phyloP scores from a whole-genome alignment of 2,113 vertebrate genomes.

The Myiopsitta monachus region DNA sequence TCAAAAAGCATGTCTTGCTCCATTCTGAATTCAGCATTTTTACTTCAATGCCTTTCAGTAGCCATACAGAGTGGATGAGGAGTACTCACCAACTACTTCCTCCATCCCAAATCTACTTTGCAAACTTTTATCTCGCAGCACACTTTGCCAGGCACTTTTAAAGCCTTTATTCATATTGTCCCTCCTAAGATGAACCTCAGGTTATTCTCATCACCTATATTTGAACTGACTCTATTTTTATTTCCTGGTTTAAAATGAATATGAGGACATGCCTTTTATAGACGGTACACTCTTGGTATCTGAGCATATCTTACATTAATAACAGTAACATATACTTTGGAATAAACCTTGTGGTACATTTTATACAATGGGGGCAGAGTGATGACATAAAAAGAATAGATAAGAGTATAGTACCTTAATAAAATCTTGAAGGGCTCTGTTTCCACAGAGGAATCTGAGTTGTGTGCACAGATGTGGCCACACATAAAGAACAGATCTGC shows the following conservation, averaged over 20 bases:
- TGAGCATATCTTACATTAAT: not conserved
- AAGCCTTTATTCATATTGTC: not conserved
- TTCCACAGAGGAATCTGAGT: not conserved
- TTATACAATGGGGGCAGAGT: not conserved
- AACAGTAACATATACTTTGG: not conserved
- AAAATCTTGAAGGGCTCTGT: not conserved
- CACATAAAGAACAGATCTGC: not conserved
- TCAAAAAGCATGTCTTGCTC: not conserved
- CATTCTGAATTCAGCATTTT: not conserved
- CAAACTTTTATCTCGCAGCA: not conserved
- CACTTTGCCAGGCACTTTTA: not conserved
- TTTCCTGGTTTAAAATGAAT: not conserved
- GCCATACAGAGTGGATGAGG: too few relatives aligned
- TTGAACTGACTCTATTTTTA: constrained; percentile 5
- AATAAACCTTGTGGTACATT: not conserved
- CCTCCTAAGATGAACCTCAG: not conserved
- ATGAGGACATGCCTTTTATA: not conserved
- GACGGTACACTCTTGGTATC: not conserved
- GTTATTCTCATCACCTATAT: constrained; percentile 6
- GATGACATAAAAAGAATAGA: not conserved
- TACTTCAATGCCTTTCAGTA: not conserved
- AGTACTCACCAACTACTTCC: not conserved
- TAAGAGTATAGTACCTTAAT: not conserved
- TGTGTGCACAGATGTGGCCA: not conserved
- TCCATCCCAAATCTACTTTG: not conserved